These are phyloP conservation scores for Diabrotica undecimpunctata DNA, from an alignment of 1,140 invertebrate genomes.

Conservation along the genomic window DNA sequence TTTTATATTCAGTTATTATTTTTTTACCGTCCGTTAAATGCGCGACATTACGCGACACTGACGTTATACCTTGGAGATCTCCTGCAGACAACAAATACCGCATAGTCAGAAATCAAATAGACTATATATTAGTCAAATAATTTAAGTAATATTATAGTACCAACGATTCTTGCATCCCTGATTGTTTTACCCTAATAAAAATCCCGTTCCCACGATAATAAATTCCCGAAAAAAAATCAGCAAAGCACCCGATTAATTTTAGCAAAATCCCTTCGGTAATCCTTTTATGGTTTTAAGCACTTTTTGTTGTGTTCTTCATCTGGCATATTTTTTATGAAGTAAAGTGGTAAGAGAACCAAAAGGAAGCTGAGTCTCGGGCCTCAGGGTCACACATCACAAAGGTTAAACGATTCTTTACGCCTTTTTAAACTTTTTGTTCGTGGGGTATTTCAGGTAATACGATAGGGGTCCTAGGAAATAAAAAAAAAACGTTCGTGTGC, in stretches of 20 bases:
- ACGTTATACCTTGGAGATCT: too few species aligned
- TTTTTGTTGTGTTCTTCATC: background rate
- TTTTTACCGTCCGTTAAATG: too few species aligned
- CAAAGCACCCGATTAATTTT: background rate
- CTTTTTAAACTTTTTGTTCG: constrained; percentile 22
- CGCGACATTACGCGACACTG: too few species aligned
- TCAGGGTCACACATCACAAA: constrained; percentile 9
- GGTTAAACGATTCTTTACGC: constrained; percentile 24
- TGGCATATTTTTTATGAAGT: constrained; percentile 6
- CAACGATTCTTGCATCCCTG: too few species aligned
- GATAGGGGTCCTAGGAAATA: constrained; percentile 11
- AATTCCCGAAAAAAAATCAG: background rate
- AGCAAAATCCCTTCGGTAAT: background rate
- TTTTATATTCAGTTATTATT: too few species aligned
- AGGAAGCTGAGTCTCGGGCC: background rate
- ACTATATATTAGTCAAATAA: too few species aligned
- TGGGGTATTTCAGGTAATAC: constrained; percentile 16
- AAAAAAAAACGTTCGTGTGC: constrained; percentile 21
- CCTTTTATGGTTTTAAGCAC: background rate
- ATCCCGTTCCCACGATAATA: background rate
- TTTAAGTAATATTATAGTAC: too few species aligned
- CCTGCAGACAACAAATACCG: too few species aligned
- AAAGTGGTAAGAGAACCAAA: constrained; percentile 11
- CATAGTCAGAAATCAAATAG: too few species aligned
- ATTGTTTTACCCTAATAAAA: background rate